Evolutionary conservation across 2,797 vertebrate species (phyloP).

Genomic region (Hippoglossus hippoglossus): DNA sequence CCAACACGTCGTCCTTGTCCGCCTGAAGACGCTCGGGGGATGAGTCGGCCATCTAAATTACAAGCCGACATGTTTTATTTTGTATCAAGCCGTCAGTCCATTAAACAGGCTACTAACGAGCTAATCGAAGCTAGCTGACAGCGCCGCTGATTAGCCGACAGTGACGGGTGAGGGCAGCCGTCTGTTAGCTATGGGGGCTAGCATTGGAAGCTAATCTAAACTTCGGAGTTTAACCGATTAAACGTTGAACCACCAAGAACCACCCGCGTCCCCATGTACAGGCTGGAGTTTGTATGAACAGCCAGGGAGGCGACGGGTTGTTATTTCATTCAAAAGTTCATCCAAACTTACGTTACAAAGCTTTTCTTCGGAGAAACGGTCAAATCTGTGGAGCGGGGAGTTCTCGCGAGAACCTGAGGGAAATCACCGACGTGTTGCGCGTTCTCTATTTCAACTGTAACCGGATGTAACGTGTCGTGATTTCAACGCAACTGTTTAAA

Average conservation of each 20-base stretch:
- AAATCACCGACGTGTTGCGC: background rate
- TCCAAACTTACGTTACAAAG: background rate
- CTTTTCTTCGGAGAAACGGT: background rate
- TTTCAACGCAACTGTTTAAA: too few species aligned
- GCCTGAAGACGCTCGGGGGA: constrained; percentile 1
- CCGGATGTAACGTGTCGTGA: background rate
- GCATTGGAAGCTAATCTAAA: too few species aligned
- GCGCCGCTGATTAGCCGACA: too few species aligned
- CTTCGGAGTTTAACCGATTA: too few species aligned
- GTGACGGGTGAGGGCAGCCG: too few species aligned
- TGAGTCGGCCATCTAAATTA: constrained; percentile 67
- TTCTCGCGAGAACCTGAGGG: background rate
- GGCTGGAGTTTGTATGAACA: background rate
- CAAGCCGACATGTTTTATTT: too few species aligned
- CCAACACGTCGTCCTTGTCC: constrained; percentile 39
- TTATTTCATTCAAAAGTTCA: background rate
- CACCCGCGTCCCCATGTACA: background rate
- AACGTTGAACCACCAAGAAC: too few species aligned
- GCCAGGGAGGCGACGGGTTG: background rate
- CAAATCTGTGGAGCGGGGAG: background rate
- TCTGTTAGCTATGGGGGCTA: too few species aligned
- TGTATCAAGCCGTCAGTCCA: too few species aligned
- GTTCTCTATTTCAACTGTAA: too few species aligned
- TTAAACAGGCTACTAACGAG: too few species aligned
- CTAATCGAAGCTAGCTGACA: too few species aligned